These are phyloP conservation scores for Drosophila dives DNA, from an alignment of 2,888 invertebrate species.

Conservation along the genomic window DNA sequence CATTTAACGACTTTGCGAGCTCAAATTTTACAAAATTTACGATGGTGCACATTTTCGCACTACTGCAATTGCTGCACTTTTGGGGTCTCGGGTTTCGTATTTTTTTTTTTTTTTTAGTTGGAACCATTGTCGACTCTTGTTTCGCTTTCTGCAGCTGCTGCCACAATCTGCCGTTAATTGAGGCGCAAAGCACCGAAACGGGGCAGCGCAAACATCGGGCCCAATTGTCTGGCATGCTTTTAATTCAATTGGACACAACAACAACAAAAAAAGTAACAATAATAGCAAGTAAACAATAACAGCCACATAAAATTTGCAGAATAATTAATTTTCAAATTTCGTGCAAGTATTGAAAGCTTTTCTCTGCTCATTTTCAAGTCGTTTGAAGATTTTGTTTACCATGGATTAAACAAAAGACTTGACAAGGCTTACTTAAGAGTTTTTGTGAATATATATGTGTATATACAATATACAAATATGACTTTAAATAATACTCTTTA, in stretches of 20 bases:
- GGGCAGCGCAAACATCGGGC: conserved; percentile 43
- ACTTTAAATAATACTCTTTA: not conserved
- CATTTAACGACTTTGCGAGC: conserved; percentile 78
- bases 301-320: conserved; percentile 19
- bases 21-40: conserved; percentile 78
- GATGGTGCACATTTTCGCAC: conserved; percentile 68
- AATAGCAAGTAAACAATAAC: conserved; percentile 6
- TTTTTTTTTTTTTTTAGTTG: conserved; percentile 14
- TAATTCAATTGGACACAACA: conserved; percentile 71
- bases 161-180: conserved; percentile 70
- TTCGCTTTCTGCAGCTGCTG: conserved; percentile 49
- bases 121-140: conserved; percentile 21
- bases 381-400: conserved; percentile 16
- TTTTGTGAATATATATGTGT: not conserved
- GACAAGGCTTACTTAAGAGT: too few relatives aligned
- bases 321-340: conserved; percentile 62
- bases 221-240: conserved; percentile 66
- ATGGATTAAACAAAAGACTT: not conserved
- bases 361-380: conserved; percentile 11
- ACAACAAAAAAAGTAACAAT: conserved; percentile 25
- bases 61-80: conserved; percentile 43
- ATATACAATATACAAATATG: not conserved
- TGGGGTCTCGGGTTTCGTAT: conserved; percentile 18
- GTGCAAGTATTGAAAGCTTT: conserved; percentile 40
- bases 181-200: conserved; percentile 64